Percentiles rank a stretch among this genome's conserved stretches.
Evolutionary conservation across 2,797 vertebrate species (phyloP).

Genomic region (Salarias fasciatus): DNA sequence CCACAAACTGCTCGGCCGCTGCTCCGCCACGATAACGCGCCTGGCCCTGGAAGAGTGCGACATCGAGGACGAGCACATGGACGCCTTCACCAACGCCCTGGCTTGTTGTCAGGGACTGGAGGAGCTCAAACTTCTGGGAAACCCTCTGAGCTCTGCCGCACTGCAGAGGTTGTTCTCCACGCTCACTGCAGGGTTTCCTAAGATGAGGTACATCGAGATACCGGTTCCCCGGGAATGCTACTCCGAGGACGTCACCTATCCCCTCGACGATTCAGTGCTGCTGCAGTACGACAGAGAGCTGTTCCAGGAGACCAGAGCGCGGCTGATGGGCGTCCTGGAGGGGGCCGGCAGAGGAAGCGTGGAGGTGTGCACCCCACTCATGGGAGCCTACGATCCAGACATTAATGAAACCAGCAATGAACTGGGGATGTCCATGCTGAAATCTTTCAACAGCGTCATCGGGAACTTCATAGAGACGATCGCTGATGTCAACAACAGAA

Average conservation of each 20-base stretch:
- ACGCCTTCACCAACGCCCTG: constrained; percentile 80
- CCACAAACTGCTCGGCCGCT: constrained; percentile 87
- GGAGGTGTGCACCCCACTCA: constrained; percentile 87
- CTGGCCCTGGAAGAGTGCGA: constrained; percentile 92
- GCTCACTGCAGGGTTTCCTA: constrained; percentile 81
- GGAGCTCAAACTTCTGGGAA: constrained; percentile 91
- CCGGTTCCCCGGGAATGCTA: constrained; percentile 95
- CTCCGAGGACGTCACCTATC: constrained; percentile 84
- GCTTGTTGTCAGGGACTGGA: constrained; percentile 82
- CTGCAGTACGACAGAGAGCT: constrained; percentile 84
- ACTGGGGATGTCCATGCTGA: constrained; percentile 88
- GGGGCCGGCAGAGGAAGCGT: constrained; percentile 83
- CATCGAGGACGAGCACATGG: constrained; percentile 85
- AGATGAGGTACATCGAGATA: constrained; percentile 87
- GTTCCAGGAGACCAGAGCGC: constrained; percentile 82
- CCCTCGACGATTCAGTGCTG: constrained; percentile 86
- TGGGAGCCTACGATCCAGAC: constrained; percentile 90
- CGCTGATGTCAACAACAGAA: constrained; percentile 58
- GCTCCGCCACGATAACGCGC: constrained; percentile 81
- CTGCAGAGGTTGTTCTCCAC: constrained; percentile 83
- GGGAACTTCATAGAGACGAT: constrained; percentile 85
- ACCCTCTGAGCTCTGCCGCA: constrained; percentile 86
- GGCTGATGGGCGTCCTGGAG: constrained; percentile 84
- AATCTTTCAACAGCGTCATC: constrained; percentile 87
- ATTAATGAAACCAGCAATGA: constrained; percentile 93